Evolutionary conservation across 2,888 invertebrate species (phyloP).

Genomic region (Caenorhabditis panamensis): DNA sequence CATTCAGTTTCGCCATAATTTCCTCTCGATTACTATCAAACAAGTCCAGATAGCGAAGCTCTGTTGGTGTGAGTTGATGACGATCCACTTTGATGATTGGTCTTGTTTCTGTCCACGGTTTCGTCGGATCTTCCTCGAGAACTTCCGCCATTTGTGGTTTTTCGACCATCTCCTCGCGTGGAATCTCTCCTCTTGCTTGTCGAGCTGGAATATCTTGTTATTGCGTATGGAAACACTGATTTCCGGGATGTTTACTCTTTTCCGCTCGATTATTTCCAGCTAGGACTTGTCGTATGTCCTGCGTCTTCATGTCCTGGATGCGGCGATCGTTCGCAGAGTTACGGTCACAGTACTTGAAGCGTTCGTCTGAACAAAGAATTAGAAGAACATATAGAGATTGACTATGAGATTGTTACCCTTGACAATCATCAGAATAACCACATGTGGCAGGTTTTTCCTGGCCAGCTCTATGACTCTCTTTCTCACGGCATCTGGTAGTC

Average conservation of each 20-base stretch:
- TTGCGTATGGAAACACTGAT: neutral
- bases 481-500: slow-evolving; percentile 62
- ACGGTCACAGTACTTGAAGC: slow-evolving; percentile 49
- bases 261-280: slow-evolving; percentile 51
- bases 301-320: slow-evolving; percentile 57
- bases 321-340: slow-evolving; percentile 65
- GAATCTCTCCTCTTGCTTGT: slow-evolving; percentile 15
- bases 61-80: slow-evolving; percentile 8
- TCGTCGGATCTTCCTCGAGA: slow-evolving; percentile 31
- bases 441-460: slow-evolving; percentile 65
- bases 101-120: slow-evolving; percentile 38
- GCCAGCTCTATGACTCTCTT: slow-evolving; percentile 66
- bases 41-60: slow-evolving; percentile 49
- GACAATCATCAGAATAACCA: slow-evolving; percentile 70
- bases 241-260: no score
- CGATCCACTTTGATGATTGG: slow-evolving; percentile 36
- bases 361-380: slow-evolving; percentile 52
- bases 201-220: slow-evolving; percentile 12
- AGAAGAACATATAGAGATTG: neutral
- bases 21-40: slow-evolving; percentile 59
- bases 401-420: no score
- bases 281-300: slow-evolving; percentile 61
- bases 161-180: neutral
- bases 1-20: slow-evolving; percentile 44
- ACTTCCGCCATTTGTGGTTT: neutral